Conservation (phyloP, 2,888 invertebrate species). For the Holacanthella duospinosa region DNA sequence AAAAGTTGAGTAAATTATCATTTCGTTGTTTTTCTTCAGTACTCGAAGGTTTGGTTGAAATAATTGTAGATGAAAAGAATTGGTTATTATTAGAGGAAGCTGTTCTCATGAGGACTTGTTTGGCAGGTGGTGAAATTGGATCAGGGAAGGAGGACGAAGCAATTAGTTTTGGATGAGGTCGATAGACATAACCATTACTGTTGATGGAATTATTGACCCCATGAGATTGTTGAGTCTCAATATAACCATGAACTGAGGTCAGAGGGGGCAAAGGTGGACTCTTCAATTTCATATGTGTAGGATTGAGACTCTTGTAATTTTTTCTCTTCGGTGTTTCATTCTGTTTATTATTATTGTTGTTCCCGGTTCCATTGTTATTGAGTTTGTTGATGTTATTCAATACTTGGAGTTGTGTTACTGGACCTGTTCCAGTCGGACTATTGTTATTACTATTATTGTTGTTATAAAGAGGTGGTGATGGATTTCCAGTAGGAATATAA, state of each 20-base stretch:
- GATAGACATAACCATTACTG: too few relatives aligned
- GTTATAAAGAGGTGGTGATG: not conserved
- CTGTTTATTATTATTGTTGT: slow-evolving; percentile 4
- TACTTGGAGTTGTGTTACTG: not conserved
- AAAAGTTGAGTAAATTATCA: slow-evolving; percentile 25
- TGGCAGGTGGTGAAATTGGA: slow-evolving; percentile 10
- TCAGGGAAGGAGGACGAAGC: not conserved
- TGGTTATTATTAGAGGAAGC: not conserved
- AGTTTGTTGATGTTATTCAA: too few relatives aligned
- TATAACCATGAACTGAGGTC: not conserved
- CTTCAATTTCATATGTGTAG: not conserved
- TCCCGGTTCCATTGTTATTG: slow-evolving; percentile 3
- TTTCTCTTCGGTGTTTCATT: slow-evolving; percentile 7
- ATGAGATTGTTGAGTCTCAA: not conserved
- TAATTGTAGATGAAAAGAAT: slow-evolving; percentile 11
- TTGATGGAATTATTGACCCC: too few relatives aligned
- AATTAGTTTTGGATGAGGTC: not conserved
- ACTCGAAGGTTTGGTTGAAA: slow-evolving; percentile 3
- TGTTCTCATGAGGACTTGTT: not conserved
- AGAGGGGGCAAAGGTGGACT: not conserved
- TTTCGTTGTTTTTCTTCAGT: slow-evolving; percentile 13
- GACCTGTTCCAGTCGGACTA: not conserved
- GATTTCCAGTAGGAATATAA: slow-evolving; percentile 11
- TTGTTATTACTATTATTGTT: not conserved
- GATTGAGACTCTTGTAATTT: slow-evolving; percentile 14